Evolutionary conservation across 2,888 invertebrate genomes (phyloP).

Genomic region (Hyles lineata): DNA sequence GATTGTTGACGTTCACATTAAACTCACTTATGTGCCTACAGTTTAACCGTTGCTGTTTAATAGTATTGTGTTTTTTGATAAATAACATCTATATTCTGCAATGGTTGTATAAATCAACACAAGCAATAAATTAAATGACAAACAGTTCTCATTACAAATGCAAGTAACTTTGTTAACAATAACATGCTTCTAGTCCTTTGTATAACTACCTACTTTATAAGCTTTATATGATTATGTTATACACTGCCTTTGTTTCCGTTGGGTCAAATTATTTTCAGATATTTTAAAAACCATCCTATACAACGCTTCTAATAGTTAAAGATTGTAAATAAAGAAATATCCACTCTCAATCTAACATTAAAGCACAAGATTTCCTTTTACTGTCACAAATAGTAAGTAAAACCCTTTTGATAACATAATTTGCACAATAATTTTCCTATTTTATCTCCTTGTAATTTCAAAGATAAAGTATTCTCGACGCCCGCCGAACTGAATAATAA

Average conservation of each 20-base stretch:
- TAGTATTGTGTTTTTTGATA: slow-evolving; percentile 21
- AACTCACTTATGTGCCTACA: slow-evolving; percentile 22
- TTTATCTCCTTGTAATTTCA: slow-evolving; percentile 28
- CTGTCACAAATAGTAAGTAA: slow-evolving; percentile 5
- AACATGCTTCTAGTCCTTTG: slow-evolving; percentile 20
- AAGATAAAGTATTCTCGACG: slow-evolving; percentile 28
- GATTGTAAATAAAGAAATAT: neutral
- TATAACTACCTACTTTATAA: slow-evolving; percentile 15
- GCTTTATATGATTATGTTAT: neutral
- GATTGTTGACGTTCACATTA: slow-evolving; percentile 28
- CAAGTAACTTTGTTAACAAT: slow-evolving; percentile 28
- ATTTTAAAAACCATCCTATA: neutral
- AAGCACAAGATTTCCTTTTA: neutral
- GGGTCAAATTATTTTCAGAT: neutral
- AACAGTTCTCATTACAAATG: slow-evolving; percentile 23
- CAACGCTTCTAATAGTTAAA: neutral
- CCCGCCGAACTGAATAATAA: slow-evolving; percentile 40
- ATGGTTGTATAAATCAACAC: slow-evolving; percentile 11
- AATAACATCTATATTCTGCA: slow-evolving; percentile 24
- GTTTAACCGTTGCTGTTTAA: slow-evolving; percentile 5
- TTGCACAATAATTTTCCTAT: slow-evolving; percentile 27
- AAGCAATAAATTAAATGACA: slow-evolving; percentile 24
- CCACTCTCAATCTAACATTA: neutral
- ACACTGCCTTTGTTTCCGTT: slow-evolving; percentile 14
- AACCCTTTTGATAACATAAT: slow-evolving; percentile 8